phyloP scores from a whole-genome alignment of 2,888 invertebrate genomes.

The Argynnis bischoffii region DNA sequence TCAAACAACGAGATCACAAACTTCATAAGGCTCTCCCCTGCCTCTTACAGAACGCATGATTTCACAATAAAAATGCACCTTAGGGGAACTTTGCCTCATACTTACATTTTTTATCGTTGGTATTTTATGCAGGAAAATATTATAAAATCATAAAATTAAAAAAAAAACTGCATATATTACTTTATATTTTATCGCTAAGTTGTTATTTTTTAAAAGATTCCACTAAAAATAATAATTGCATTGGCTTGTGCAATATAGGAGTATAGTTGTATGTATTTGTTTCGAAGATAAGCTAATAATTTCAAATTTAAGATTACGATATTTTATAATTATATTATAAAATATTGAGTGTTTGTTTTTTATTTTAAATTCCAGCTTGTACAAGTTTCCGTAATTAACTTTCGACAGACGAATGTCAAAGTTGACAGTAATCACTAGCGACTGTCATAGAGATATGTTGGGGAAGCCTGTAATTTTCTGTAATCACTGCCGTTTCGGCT shows the following conservation, averaged over 20 bases:
- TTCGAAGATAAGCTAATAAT: no score
- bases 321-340: no score
- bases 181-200: no score
- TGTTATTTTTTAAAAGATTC: no score
- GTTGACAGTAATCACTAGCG: constrained; percentile 28
- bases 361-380: neutral
- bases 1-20: constrained; percentile 30
- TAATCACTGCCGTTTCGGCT: constrained; percentile 25
- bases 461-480: constrained; percentile 25
- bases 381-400: constrained; percentile 20
- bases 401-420: constrained; percentile 30
- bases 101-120: neutral
- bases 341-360: neutral
- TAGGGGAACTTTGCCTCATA: constrained; percentile 18
- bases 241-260: no score
- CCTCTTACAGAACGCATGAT: constrained; percentile 30
- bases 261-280: no score
- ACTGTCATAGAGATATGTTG: constrained; percentile 25
- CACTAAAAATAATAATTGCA: no score
- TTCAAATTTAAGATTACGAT: no score
- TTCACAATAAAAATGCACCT: constrained; percentile 34
- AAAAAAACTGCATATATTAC: no score
- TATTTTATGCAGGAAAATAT: no score
- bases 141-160: no score
- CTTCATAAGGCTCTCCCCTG: constrained; percentile 25